Conservation (phyloP, 2,888 invertebrate genomes). For the Eilema depressum region DNA sequence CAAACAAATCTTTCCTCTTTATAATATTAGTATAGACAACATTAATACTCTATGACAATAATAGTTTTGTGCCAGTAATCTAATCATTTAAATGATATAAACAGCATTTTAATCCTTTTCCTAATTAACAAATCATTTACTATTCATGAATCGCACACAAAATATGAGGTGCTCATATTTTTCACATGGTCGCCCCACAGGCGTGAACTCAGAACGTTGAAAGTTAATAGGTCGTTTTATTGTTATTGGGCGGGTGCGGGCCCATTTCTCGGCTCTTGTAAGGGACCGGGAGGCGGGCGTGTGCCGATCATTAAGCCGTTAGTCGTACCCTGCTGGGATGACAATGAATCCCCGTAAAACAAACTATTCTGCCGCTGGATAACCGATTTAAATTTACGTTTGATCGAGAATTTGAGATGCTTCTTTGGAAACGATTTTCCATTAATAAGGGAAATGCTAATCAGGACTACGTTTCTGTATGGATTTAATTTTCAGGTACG, state of each 20-base stretch:
- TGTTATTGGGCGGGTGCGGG: conserved; percentile 63
- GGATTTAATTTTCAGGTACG: background rate
- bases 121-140: background rate
- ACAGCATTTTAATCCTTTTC: background rate
- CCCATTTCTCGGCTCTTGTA: conserved; percentile 48
- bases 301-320: conserved; percentile 77
- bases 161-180: conserved; percentile 15
- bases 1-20: too few relatives aligned
- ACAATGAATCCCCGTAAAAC: conserved; percentile 48
- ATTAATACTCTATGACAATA: too few relatives aligned
- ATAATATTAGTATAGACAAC: background rate
- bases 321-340: conserved; percentile 54
- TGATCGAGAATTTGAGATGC: background rate
- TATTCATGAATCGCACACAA: background rate
- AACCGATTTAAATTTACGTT: conserved; percentile 3
- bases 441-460: background rate
- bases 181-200: conserved; percentile 40
- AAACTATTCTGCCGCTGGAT: conserved; percentile 38
- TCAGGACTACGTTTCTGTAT: background rate
- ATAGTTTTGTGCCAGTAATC: too few relatives aligned
- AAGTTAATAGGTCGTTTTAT: conserved; percentile 82
- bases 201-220: conserved; percentile 52
- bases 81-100: background rate
- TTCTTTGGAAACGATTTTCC: background rate
- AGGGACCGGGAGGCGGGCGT: conserved; percentile 66